Evolutionary conservation across 2,113 vertebrate species (phyloP), one percentile per base, ranked within the genome.

Genomic region (Rhegmatorhina hoffmannsi): DNA sequence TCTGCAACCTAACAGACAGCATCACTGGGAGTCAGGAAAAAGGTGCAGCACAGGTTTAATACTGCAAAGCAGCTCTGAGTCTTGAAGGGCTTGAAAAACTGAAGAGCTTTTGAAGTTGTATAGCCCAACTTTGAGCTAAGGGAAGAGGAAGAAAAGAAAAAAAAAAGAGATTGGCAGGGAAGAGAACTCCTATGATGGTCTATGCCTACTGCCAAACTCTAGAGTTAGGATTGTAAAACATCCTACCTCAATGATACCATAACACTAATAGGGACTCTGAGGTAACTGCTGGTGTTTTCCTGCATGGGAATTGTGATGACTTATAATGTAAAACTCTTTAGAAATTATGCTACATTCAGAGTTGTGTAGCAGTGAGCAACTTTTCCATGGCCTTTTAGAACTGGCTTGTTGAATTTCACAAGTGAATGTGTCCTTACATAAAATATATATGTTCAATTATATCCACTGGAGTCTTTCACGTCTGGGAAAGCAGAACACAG

Each of bases 191-290:
- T 60, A 34, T 64, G 52, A 9, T 13, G 15, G 21, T 78, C 29
- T n/a, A 4, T 34, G 47, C 52, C 25, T 33, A 5, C 31, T 75
- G 52, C 24, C 43, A 6, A 34, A 1, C 38, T 50, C 17, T 69
- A 52, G 18, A 15, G 19, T 28, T 23, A 5, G 8, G 56, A 14
- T 58, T 60, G 62, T 38, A 60, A 24, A 8, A 16, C 9, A 17
- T 9, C 17, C 15, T 5, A 1, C 11, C 29, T 56, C 25, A 17
- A 0, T 19, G n/a, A 12, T 53, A 15, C 6, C 1, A 1, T 36
- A 68, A 36, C 11, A 19, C 36, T 40, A 21, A 25, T 0, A n/a
- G 24, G 56, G 13, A 25, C 43, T 34, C 29, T 44, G 1, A 3
- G 28, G 14, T 50, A 33, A 9, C 34, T 36, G 4, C 5, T 52